A percentile compares a stretch with the other conserved stretches of the same genome.
Evolutionary conservation across 2,888 invertebrate genomes (phyloP).

Genomic region (Margaritifera margaritifera): DNA sequence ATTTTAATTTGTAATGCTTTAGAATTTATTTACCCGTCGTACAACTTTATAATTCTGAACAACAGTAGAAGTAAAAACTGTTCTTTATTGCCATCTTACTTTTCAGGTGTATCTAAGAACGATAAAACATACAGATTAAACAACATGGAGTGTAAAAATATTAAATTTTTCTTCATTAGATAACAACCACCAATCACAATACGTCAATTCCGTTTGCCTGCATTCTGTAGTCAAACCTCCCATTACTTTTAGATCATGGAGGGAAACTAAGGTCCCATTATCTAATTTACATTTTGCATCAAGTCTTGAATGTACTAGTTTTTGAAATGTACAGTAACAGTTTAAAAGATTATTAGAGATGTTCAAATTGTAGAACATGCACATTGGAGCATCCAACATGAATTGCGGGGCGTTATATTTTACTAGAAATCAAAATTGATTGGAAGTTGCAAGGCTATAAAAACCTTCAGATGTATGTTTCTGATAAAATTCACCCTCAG

Average conservation of each 20-base stretch:
- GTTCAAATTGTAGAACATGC: conserved; percentile 31
- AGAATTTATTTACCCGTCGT: too few relatives aligned
- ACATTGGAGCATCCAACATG: conserved; percentile 27
- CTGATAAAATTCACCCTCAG: conserved; percentile 29
- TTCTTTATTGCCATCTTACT: too few relatives aligned
- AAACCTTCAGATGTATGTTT: conserved; percentile 28
- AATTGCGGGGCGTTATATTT: conserved; percentile 27
- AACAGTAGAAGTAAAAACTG: too few relatives aligned
- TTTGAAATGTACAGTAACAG: conserved; percentile 37
- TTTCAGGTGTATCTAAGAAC: too few relatives aligned
- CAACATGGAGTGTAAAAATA: too few relatives aligned
- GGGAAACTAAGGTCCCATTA: conserved; percentile 10
- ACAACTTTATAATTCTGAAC: too few relatives aligned
- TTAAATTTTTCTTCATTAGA: too few relatives aligned
- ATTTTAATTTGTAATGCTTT: too few relatives aligned
- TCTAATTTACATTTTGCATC: conserved; percentile 20
- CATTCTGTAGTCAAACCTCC: conserved; percentile 16
- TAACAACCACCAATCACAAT: conserved; percentile 34
- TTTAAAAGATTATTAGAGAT: conserved; percentile 31
- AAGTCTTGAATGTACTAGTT: conserved; percentile 25
- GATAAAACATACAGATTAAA: too few relatives aligned
- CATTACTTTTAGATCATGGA: conserved; percentile 17
- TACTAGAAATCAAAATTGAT: conserved; percentile 26
- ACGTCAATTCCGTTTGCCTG: conserved; percentile 18
- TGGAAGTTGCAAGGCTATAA: conserved; percentile 21